Conservation (phyloP, 2,888 invertebrate genomes). For the Lasioglossum marginatum region DNA sequence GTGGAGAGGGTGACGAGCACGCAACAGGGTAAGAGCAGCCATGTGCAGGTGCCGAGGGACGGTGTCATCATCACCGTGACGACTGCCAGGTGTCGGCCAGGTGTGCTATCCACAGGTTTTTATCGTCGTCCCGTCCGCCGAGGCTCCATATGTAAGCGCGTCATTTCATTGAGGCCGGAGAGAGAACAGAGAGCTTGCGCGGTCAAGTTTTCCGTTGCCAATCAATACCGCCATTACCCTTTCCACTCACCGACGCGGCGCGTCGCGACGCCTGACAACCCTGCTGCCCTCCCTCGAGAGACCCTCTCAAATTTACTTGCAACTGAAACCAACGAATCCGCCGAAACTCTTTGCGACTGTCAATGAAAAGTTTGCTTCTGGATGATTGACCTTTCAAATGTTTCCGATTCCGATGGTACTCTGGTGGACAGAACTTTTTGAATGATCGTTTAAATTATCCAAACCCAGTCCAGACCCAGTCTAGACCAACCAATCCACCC, state of each 20-base stretch:
- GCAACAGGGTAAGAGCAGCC: constrained; percentile 71
- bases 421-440: too few relatives aligned
- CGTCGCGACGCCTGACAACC: not conserved
- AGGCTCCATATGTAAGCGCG: constrained; percentile 79
- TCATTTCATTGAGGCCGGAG: constrained; percentile 78
- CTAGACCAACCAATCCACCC: too few relatives aligned
- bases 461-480: too few relatives aligned
- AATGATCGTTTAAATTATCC: too few relatives aligned
- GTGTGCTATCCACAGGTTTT: constrained; percentile 62
- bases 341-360: not conserved
- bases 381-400: too few relatives aligned
- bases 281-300: constrained; percentile 7
- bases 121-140: constrained; percentile 63
- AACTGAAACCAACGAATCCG: not conserved
- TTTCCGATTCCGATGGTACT: too few relatives aligned
- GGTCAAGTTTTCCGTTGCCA: constrained; percentile 69
- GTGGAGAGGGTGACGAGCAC: constrained; percentile 73
- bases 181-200: constrained; percentile 77
- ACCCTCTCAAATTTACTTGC: not conserved
- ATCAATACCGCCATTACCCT: constrained; percentile 73
- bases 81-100: constrained; percentile 62
- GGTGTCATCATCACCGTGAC: constrained; percentile 66
- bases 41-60: constrained; percentile 61
- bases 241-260: constrained; percentile 33
- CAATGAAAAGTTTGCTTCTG: too few relatives aligned